Percentiles rank a stretch among this genome's conserved stretches.
Evolutionary conservation across 2,113 vertebrate species (phyloP).

Genomic region (Limnothrissa miodon): DNA sequence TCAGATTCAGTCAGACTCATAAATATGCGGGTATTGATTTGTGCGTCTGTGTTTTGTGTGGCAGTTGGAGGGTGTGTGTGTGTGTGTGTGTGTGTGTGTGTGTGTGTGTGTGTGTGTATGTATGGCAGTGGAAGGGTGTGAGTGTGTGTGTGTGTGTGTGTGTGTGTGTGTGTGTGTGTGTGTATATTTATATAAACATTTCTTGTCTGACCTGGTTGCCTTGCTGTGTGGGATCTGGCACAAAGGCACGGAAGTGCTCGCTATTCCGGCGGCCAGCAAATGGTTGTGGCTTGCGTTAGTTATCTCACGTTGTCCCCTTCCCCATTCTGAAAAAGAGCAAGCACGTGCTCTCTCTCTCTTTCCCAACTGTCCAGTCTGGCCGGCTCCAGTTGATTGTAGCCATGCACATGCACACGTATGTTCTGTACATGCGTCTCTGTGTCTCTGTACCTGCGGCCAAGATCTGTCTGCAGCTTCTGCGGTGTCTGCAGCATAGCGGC

Average conservation of each 20-base stretch:
- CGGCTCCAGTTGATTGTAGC: background rate
- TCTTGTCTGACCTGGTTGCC: background rate
- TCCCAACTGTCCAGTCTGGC: background rate
- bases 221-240: slow-evolving; percentile 22
- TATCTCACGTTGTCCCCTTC: slow-evolving; percentile 21
- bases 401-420: background rate
- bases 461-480: background rate
- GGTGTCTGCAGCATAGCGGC: background rate
- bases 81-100: background rate
- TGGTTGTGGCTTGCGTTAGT: slow-evolving; percentile 20
- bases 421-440: background rate
- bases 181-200: background rate
- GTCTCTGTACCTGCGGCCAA: background rate
- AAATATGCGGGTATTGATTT: slow-evolving; percentile 13
- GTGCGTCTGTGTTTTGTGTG: no score
- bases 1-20: background rate
- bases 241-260: slow-evolving; percentile 31
- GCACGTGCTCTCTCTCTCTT: background rate
- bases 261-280: background rate
- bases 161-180: slow-evolving; percentile 2
- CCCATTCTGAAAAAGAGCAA: background rate
- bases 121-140: slow-evolving; percentile 7
- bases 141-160: background rate
- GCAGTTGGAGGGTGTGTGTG: no score
- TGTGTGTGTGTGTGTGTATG: slow-evolving; percentile 13